Evolutionary conservation across 2,888 invertebrate genomes (phyloP).

Genomic region (Clivina fossor): DNA sequence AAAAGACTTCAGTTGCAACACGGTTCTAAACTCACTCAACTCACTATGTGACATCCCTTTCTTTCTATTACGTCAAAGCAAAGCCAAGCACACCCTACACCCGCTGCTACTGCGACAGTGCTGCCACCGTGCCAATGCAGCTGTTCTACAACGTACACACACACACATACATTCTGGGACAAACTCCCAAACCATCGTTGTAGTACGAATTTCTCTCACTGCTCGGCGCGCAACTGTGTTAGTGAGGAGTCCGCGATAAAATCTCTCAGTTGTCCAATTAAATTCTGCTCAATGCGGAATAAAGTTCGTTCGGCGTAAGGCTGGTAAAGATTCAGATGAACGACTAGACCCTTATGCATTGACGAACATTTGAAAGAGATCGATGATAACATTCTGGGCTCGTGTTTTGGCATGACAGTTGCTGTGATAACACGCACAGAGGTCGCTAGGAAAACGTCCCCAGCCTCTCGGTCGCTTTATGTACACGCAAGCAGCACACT

Average conservation of each 20-base stretch:
- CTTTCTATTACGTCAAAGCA: too few relatives aligned
- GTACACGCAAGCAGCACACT: background rate
- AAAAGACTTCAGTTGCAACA: too few relatives aligned
- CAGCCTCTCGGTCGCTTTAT: background rate
- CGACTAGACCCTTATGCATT: slow-evolving; percentile 53
- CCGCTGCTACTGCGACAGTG: background rate
- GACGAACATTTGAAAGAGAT: slow-evolving; percentile 57
- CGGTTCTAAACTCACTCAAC: too few relatives aligned
- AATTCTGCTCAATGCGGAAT: background rate
- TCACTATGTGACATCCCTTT: too few relatives aligned
- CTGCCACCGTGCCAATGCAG: slow-evolving; percentile 4
- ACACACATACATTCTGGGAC: slow-evolving; percentile 16
- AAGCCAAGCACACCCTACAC: background rate
- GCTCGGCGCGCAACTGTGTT: background rate
- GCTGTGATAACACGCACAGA: slow-evolving; percentile 52
- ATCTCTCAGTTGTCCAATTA: slow-evolving; percentile 10
- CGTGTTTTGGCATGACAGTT: slow-evolving; percentile 57
- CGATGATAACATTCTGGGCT: slow-evolving; percentile 55
- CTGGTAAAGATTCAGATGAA: background rate
- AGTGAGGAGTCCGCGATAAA: slow-evolving; percentile 11
- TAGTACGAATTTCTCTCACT: background rate
- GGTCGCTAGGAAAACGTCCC: slow-evolving; percentile 22
- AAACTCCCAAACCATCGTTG: background rate
- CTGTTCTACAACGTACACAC: slow-evolving; percentile 4
- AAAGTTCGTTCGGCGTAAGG: background rate